Conservation (phyloP, 2,797 vertebrate genomes). For the Hephaestus fuliginosus region DNA sequence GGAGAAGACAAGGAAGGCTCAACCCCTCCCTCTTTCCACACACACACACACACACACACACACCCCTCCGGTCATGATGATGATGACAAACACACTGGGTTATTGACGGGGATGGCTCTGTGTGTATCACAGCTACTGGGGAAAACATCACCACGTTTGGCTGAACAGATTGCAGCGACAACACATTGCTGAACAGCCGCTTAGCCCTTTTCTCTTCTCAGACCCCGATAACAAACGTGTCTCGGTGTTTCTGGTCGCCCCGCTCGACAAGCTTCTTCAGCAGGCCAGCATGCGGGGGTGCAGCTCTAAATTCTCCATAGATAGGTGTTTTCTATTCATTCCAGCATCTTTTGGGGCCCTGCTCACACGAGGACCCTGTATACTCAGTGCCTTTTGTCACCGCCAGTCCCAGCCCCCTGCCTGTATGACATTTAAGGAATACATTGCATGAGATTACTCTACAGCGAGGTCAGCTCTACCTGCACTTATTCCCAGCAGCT, state of each 20-base stretch:
- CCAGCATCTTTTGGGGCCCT: no score
- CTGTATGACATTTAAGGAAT: slow-evolving; percentile 49
- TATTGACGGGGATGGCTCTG: slow-evolving; percentile 55
- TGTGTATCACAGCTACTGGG: slow-evolving; percentile 47
- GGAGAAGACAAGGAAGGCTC: slow-evolving; percentile 57
- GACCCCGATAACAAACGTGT: slow-evolving; percentile 17
- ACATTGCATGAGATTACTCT: slow-evolving; percentile 6
- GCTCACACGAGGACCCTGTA: no score
- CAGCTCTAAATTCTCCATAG: no score
- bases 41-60: slow-evolving; percentile 26
- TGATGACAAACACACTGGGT: slow-evolving; percentile 57
- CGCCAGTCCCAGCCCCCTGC: not conserved
- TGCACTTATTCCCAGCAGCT: slow-evolving; percentile 16
- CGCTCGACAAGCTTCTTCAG: slow-evolving; percentile 17
- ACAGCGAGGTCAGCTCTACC: slow-evolving; percentile 23
- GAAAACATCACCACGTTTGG: slow-evolving; percentile 48
- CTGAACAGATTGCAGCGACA: slow-evolving; percentile 52
- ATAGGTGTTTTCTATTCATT: no score
- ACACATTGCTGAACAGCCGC: slow-evolving; percentile 26
- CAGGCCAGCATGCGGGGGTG: slow-evolving; percentile 13
- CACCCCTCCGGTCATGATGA: slow-evolving; percentile 59
- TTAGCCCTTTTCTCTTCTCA: not conserved
- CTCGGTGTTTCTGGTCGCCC: slow-evolving; percentile 1
- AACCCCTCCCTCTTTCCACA: not conserved
- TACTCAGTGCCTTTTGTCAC: no score